Conservation (phyloP, 2,888 invertebrate species). For the Apamea anceps region DNA sequence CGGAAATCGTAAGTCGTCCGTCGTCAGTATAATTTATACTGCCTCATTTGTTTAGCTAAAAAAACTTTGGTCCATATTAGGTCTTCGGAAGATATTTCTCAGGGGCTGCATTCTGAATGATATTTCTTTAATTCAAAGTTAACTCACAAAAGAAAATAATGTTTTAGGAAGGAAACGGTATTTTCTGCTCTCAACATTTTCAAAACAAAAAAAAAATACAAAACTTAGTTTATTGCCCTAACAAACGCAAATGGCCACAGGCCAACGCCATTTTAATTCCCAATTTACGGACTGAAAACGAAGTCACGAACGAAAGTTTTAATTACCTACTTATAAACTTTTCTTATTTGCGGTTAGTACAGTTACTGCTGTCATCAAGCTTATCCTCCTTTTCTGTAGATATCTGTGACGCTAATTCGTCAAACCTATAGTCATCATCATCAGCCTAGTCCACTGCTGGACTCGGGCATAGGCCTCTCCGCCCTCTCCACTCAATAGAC, state of each 20-base stretch:
- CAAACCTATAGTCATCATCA: background rate
- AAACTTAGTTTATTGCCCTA: background rate
- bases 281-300: background rate
- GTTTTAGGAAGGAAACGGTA: background rate
- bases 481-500: background rate
- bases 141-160: background rate
- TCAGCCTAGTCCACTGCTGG: background rate
- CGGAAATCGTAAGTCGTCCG: too few relatives aligned
- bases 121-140: background rate
- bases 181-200: background rate
- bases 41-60: background rate
- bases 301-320: background rate
- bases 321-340: background rate
- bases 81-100: too few relatives aligned
- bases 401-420: background rate
- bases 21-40: too few relatives aligned
- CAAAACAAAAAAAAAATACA: background rate
- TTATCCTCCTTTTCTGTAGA: background rate
- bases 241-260: background rate
- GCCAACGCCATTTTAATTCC: background rate
- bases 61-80: background rate
- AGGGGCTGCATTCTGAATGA: background rate
- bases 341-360: background rate
- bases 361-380: background rate
- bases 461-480: background rate